Percentiles rank a stretch among this genome's conserved stretches.
phyloP scores from a whole-genome alignment of 1,140 invertebrate species.

The Bombus vancouverensis region DNA sequence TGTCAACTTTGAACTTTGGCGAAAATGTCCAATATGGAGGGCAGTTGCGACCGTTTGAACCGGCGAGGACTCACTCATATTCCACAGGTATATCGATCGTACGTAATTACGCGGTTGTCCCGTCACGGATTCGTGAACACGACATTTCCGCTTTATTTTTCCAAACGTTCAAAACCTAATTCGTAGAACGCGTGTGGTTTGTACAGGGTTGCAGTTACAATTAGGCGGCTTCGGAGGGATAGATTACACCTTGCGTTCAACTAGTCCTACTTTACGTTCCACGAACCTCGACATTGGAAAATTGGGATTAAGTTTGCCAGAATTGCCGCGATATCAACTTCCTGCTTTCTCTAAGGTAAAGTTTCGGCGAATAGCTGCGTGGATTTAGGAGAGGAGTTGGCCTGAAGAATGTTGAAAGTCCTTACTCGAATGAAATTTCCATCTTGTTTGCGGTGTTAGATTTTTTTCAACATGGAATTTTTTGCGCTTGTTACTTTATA shows the following conservation, averaged over 20 bases:
- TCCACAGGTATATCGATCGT: conserved; percentile 54
- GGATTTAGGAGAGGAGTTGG: not conserved
- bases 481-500: not conserved
- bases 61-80: conserved; percentile 50
- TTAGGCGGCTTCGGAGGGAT: conserved; percentile 73
- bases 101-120: not conserved
- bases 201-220: conserved; percentile 74
- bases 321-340: conserved; percentile 67
- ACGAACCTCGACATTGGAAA: conserved; percentile 66
- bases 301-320: conserved; percentile 70
- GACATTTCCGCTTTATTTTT: not conserved
- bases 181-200: conserved; percentile 1
- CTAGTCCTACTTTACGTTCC: conserved; percentile 68
- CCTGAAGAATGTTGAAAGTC: too few species aligned
- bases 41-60: conserved; percentile 50
- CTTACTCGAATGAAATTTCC: not conserved
- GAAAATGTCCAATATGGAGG: conserved; percentile 58
- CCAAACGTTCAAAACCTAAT: not conserved
- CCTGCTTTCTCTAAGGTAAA: conserved; percentile 73
- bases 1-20: conserved; percentile 65
- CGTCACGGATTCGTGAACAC: not conserved
- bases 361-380: conserved; percentile 40
- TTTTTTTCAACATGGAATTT: not conserved
- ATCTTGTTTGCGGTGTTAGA: not conserved
- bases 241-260: conserved; percentile 71